A percentile compares a stretch with the other conserved stretches of the same genome.
These are phyloP conservation scores for Embidobia sp. DNA, from an alignment of 2,888 invertebrate genomes.

Conservation along the genomic window DNA sequence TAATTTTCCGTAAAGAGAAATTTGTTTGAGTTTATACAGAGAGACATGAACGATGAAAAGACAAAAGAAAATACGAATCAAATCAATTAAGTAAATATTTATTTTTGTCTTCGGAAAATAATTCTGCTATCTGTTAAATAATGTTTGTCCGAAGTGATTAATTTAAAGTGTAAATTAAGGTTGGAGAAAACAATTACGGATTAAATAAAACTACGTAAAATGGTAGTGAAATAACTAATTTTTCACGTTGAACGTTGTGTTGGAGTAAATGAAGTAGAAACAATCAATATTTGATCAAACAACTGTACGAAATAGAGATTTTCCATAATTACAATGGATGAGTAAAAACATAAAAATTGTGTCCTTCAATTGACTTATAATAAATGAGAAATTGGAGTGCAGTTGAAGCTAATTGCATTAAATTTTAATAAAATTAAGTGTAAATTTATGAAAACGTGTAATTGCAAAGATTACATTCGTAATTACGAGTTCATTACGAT, in stretches of 20 bases:
- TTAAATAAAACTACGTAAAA: slow-evolving; percentile 5
- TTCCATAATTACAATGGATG: too few relatives aligned
- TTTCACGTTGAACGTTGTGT: too few relatives aligned
- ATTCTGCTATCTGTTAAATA: slow-evolving; percentile 1
- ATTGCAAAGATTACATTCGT: slow-evolving; percentile 50
- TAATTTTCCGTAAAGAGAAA: slow-evolving; percentile 7
- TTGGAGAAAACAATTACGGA: slow-evolving; percentile 3
- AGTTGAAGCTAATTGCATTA: slow-evolving; percentile 14
- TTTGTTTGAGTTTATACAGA: slow-evolving; percentile 14
- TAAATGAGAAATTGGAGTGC: too few relatives aligned
- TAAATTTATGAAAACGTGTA: slow-evolving; percentile 33
- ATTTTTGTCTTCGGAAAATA: slow-evolving; percentile 3
- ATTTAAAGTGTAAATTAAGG: slow-evolving; percentile 11
- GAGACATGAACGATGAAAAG: slow-evolving; percentile 7
- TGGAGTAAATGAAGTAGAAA: too few relatives aligned
- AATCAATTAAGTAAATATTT: slow-evolving; percentile 16
- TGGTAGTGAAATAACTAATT: background rate
- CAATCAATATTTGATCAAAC: too few relatives aligned
- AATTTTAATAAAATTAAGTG: slow-evolving; percentile 32
- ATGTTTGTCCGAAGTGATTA: background rate
- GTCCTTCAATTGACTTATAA: too few relatives aligned
- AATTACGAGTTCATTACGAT: slow-evolving; percentile 57
- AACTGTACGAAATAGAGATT: too few relatives aligned
- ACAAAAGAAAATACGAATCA: slow-evolving; percentile 17
- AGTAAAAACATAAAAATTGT: background rate